Percentiles rank a stretch among this genome's conserved stretches.
These are phyloP conservation scores for Chloropsis cyanopogon DNA, from an alignment of 2,113 vertebrate species.

Conservation along the genomic window DNA sequence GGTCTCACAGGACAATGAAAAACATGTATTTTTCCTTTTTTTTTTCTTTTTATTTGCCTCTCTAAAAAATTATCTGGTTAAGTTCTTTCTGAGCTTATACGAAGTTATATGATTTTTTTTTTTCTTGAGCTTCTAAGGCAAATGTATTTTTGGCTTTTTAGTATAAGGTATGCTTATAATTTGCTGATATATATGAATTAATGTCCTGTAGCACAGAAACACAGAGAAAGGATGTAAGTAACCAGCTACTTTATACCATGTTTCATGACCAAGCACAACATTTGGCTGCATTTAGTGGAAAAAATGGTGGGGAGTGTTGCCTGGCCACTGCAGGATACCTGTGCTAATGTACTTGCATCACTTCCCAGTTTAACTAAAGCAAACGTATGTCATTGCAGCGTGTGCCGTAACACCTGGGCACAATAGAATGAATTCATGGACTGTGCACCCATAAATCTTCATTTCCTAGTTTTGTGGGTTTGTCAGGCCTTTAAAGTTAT, in stretches of 20 bases:
- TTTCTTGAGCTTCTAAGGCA: neutral
- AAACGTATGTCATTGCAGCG: neutral
- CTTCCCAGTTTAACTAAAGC: constrained; percentile 15
- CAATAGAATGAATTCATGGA: constrained; percentile 20
- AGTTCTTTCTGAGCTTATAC: neutral
- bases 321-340: neutral
- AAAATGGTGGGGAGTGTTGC: neutral
- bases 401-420: constrained; percentile 1
- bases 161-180: neutral
- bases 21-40: neutral
- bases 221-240: neutral
- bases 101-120: neutral
- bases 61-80: neutral
- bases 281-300: neutral
- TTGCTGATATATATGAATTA: neutral
- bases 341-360: neutral
- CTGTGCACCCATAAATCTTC: constrained; percentile 20
- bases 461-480: constrained; percentile 48
- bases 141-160: neutral
- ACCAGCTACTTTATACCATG: neutral
- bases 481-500: constrained; percentile 53
- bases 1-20: neutral
- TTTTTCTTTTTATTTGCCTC: neutral
- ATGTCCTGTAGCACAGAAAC: neutral
- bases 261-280: neutral